Percentiles rank a stretch among this genome's conserved stretches.
Evolutionary conservation across 1,140 invertebrate species (phyloP).

Genomic region (Zaprionus davidi): DNA sequence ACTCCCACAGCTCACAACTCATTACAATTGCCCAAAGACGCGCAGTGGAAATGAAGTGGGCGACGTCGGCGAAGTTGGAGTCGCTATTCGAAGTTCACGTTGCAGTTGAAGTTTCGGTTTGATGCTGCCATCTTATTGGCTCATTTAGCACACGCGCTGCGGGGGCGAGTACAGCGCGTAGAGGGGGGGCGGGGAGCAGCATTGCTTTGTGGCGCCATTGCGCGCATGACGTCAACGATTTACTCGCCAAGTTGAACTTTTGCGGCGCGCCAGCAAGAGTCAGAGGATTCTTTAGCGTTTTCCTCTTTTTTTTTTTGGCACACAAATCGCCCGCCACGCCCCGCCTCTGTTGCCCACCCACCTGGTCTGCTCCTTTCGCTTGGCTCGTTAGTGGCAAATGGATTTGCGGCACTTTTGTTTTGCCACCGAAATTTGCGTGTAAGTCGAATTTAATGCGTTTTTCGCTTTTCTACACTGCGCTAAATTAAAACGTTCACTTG

Average conservation of each 20-base stretch:
- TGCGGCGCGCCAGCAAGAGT: conserved; percentile 26
- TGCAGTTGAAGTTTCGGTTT: conserved; percentile 10
- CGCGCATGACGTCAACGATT: conserved; percentile 52
- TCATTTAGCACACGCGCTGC: conserved; percentile 51
- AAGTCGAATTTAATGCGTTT: conserved; percentile 38
- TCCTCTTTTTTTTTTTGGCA: conserved; percentile 22
- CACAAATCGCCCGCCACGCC: conserved; percentile 19
- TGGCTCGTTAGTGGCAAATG: conserved; percentile 6
- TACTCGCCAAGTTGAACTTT: conserved; percentile 49
- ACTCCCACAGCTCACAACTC: conserved; percentile 34
- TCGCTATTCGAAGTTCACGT: conserved; percentile 8
- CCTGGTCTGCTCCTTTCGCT: conserved; percentile 6
- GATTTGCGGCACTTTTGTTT: conserved; percentile 37
- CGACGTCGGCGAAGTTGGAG: neutral
- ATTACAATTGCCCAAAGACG: conserved; percentile 39
- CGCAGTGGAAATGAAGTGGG: neutral
- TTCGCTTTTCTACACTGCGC: neutral
- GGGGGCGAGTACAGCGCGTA: neutral
- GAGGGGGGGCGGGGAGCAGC: neutral
- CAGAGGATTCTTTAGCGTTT: conserved; percentile 28
- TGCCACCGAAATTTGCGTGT: conserved; percentile 39
- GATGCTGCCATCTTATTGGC: conserved; percentile 44
- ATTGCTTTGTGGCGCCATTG: conserved; percentile 21
- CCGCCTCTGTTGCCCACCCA: neutral
- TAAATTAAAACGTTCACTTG: conserved; percentile 31